phyloP scores from a whole-genome alignment of 2,797 vertebrate genomes.

The Sebastolobus altivelis region DNA sequence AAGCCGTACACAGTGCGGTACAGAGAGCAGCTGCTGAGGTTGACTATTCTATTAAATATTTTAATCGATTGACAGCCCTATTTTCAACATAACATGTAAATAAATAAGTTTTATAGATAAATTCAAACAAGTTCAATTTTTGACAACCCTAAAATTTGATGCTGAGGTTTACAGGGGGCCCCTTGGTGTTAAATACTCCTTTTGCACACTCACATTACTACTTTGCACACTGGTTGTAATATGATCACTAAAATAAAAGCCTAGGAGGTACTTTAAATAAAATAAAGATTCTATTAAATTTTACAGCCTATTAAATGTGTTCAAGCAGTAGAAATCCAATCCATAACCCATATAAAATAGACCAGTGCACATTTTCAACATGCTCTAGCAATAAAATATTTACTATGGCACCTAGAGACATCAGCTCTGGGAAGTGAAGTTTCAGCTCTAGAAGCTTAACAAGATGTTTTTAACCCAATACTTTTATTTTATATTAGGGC shows the following conservation, averaged over 20 bases:
- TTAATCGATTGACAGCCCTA: too few relatives aligned
- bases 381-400: conserved; percentile 36
- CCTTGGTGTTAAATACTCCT: not conserved
- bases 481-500: not conserved
- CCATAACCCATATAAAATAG: not conserved
- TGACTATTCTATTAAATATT: too few relatives aligned
- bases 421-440: conserved; percentile 4
- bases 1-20: too few relatives aligned
- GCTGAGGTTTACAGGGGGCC: not conserved
- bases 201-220: not conserved
- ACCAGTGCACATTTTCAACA: conserved; percentile 1
- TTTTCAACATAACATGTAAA: not conserved
- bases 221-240: not conserved
- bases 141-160: not conserved
- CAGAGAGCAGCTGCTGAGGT: too few relatives aligned
- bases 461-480: not conserved
- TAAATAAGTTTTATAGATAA: not conserved
- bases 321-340: not conserved
- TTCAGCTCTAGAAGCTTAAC: not conserved
- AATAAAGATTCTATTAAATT: not conserved
- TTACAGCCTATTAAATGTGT: not conserved
- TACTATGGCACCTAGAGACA: conserved; percentile 1
- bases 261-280: not conserved
- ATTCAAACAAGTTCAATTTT: not conserved
- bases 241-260: not conserved